Conservation (phyloP, 2,113 vertebrate species). For the Bostrychus sinensis region DNA sequence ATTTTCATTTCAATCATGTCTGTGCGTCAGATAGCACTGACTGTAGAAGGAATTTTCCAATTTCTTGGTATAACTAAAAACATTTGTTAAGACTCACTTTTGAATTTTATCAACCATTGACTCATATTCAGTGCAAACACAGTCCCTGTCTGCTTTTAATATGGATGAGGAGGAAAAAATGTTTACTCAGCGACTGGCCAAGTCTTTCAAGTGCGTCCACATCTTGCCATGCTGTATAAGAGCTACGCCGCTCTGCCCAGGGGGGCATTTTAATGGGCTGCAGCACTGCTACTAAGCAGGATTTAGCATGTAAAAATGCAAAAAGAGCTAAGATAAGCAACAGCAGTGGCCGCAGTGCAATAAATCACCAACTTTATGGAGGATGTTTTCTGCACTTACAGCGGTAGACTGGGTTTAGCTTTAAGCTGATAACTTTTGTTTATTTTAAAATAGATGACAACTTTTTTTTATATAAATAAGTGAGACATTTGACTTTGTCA, state of each 20-base stretch:
- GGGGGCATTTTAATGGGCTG: constrained; percentile 61
- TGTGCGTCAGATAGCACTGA: too few relatives aligned
- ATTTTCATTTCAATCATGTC: too few relatives aligned
- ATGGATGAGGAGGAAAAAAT: constrained; percentile 63
- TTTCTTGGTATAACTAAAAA: constrained; percentile 19
- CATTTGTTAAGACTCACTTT: constrained; percentile 12
- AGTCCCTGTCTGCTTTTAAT: constrained; percentile 48
- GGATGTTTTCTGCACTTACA: constrained; percentile 28
- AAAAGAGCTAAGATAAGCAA: constrained; percentile 71
- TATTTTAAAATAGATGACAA: not conserved
- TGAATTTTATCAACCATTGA: constrained; percentile 15
- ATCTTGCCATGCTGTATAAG: constrained; percentile 54
- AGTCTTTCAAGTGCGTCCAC: constrained; percentile 60
- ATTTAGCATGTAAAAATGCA: constrained; percentile 53
- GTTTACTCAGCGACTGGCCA: constrained; percentile 66
- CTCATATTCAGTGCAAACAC: constrained; percentile 11
- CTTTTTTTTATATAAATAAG: not conserved
- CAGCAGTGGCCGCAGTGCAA: constrained; percentile 37
- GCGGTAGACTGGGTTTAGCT: constrained; percentile 13
- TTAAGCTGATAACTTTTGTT: constrained; percentile 9
- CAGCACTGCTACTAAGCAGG: constrained; percentile 64
- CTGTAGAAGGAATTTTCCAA: not conserved
- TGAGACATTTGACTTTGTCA: not conserved
- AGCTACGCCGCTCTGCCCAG: constrained; percentile 44
- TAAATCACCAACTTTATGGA: constrained; percentile 58